Base-by-base conservation (phyloP, 1,140 invertebrate species). In the Dermatophagoides farinae region DNA sequence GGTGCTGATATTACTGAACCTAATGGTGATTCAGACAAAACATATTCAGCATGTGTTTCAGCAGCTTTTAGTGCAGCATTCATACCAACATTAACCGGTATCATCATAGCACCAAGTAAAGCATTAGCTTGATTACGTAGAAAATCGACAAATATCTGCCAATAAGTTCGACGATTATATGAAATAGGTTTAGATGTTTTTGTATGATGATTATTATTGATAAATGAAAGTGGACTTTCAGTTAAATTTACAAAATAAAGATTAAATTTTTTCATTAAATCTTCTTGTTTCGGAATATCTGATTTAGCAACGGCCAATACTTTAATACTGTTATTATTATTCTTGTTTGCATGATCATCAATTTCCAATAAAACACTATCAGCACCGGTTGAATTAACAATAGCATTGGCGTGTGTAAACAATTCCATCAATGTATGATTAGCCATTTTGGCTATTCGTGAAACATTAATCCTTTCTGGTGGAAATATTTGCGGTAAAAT, bases 301-400 rank as follows among this genome's bases (percentile, higher is more conserved):
- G 53, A 31, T 5, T 55, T 55, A 16, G 14, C 5, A 12, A 55
- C 53, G 38, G 53, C 53, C 53, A 55, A 25, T 20, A 55, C 25
- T 20, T 25, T 11, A 38, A 55, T 14, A 23, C 38, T 41, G 12
- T 55, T 14, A 14, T 44, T 44, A 23, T 55, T 55, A 31, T 31
- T 31, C 8, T 31, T 31, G 31, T 2, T 4, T 31, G 8, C n/a
- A n/a, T n/a, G 8, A 31, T 31, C 31, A 25, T 55, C 53, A 11
- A 55, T 12, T 44, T 55, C 25, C 10, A 55, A 38, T n/a, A 55
- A 23, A n/a, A 55, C 53, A 39, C 38, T 41, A 40, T 55, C 53
- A 23, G 53, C 53, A 44, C 23, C 53, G 23, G 53, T 55, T 11
- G 2, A 4, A 44, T 55, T 38, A 23, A 55, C 25, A 25, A 55